These are phyloP conservation scores for Eustalomyia histrio DNA, from an alignment of 2,888 invertebrate species.

Conservation along the genomic window DNA sequence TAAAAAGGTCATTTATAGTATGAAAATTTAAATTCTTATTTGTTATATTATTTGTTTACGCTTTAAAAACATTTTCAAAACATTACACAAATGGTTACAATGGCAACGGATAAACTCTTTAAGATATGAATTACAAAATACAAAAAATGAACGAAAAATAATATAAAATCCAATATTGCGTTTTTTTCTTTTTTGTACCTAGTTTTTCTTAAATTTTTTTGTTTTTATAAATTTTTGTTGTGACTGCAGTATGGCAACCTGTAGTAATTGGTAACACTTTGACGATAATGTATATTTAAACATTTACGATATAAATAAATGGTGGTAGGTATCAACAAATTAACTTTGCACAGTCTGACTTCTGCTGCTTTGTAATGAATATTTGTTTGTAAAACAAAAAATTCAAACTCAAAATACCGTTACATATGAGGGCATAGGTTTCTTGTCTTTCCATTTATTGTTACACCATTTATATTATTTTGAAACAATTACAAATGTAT, in stretches of 20 bases:
- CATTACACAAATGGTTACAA: conserved; percentile 40
- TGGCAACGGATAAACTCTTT: conserved; percentile 22
- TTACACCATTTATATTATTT: neutral
- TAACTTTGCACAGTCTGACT: too few relatives aligned
- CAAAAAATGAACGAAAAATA: neutral
- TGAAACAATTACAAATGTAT: too few relatives aligned
- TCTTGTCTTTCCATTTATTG: neutral
- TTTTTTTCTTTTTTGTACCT: neutral
- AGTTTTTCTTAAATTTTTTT: neutral
- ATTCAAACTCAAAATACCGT: neutral
- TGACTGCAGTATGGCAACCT: conserved; percentile 10
- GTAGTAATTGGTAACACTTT: conserved; percentile 18
- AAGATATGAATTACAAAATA: conserved; percentile 2
- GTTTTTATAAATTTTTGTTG: neutral
- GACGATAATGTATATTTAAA: neutral
- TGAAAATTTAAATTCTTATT: conserved; percentile 1
- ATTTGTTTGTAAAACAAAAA: neutral
- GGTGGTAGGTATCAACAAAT: neutral
- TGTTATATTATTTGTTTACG: conserved; percentile 33
- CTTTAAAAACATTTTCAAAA: conserved; percentile 12
- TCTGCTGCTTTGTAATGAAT: neutral
- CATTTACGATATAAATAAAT: neutral
- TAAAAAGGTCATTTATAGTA: conserved; percentile 25
- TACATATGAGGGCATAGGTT: neutral
- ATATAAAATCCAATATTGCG: neutral